Percentiles rank a stretch among this genome's conserved stretches.
phyloP scores from a whole-genome alignment of 1,140 invertebrate genomes.

The Xylocopa sonorina region DNA sequence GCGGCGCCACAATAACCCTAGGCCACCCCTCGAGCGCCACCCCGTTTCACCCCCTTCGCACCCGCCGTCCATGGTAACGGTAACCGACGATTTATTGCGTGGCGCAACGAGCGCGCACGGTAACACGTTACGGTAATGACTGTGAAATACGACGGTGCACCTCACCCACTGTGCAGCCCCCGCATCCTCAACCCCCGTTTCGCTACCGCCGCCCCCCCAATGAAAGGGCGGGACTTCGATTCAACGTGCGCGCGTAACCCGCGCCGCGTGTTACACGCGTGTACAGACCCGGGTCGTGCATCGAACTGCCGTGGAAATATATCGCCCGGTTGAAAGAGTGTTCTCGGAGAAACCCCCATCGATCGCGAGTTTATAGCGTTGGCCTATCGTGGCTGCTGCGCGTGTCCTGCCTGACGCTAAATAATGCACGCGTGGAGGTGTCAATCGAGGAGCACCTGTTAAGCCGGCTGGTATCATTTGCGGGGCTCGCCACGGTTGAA shows the following conservation, averaged over 20 bases:
- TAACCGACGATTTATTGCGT: slow-evolving; percentile 77
- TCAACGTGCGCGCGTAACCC: slow-evolving; percentile 27
- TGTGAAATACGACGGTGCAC: slow-evolving; percentile 77
- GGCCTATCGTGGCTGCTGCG: slow-evolving; percentile 22
- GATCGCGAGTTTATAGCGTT: too few species aligned
- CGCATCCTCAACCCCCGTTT: slow-evolving; percentile 24
- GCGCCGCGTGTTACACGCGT: slow-evolving; percentile 9
- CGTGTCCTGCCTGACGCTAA: slow-evolving; percentile 9
- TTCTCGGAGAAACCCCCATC: slow-evolving; percentile 37
- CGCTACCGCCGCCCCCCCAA: slow-evolving; percentile 29
- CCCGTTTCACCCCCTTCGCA: slow-evolving; percentile 35
- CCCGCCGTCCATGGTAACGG: slow-evolving; percentile 65
- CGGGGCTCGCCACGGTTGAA: too few species aligned
- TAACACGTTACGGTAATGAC: slow-evolving; percentile 78
- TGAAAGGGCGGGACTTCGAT: slow-evolving; percentile 59
- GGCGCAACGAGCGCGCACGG: slow-evolving; percentile 69
- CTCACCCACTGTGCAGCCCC: slow-evolving; percentile 48
- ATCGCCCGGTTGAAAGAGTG: slow-evolving; percentile 36
- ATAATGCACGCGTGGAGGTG: slow-evolving; percentile 16
- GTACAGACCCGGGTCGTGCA: slow-evolving; percentile 14
- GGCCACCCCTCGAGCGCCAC: slow-evolving; percentile 19
- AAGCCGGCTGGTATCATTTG: background rate
- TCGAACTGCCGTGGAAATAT: slow-evolving; percentile 39
- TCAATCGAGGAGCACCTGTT: slow-evolving; percentile 5
- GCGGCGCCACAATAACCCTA: slow-evolving; percentile 59